Conservation (phyloP, 2,797 vertebrate genomes). For the Gymnopithys bicolor region DNA sequence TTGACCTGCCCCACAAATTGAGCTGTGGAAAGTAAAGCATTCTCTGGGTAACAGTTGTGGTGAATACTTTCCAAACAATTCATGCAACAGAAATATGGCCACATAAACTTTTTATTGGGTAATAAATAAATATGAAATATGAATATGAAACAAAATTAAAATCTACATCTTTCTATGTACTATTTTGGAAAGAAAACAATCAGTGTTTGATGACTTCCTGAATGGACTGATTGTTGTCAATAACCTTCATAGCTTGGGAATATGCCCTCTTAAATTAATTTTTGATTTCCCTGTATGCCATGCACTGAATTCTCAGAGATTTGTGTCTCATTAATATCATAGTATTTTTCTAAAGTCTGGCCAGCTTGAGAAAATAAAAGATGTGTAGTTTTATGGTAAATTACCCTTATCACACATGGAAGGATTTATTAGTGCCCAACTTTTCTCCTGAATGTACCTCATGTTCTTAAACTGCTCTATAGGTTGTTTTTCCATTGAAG, state of each 20-base stretch:
- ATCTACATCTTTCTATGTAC: background rate
- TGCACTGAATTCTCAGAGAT: background rate
- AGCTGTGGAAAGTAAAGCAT: background rate
- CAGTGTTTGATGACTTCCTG: slow-evolving; percentile 23
- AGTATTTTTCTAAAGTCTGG: background rate
- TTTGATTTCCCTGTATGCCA: slow-evolving; percentile 16
- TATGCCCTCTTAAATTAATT: slow-evolving; percentile 30
- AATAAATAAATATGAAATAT: background rate
- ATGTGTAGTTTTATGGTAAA: background rate
- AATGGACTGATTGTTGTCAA: background rate
- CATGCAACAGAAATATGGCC: background rate
- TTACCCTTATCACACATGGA: background rate
- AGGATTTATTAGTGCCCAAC: background rate
- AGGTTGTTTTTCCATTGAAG: background rate
- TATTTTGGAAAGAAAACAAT: background rate
- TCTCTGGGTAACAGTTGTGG: background rate
- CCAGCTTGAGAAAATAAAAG: background rate
- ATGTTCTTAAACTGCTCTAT: background rate
- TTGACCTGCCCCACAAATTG: background rate
- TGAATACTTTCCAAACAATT: background rate
- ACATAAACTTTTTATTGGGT: background rate
- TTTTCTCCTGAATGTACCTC: background rate
- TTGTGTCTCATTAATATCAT: slow-evolving; percentile 4
- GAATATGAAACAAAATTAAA: background rate
- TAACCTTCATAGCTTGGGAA: background rate